These are phyloP conservation scores for Uloborus diversus DNA, from an alignment of 1,140 invertebrate species.

Conservation along the genomic window DNA sequence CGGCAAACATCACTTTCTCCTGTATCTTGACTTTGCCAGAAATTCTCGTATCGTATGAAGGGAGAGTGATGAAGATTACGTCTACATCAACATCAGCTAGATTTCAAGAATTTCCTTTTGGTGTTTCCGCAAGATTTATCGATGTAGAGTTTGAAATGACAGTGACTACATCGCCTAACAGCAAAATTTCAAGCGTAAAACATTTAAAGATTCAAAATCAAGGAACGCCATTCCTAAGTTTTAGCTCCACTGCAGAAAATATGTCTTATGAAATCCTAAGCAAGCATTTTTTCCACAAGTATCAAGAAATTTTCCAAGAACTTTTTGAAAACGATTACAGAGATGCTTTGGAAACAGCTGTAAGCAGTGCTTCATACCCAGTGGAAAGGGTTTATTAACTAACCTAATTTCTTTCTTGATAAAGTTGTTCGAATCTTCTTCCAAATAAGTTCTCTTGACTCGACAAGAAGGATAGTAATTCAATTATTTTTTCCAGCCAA, in stretches of 20 bases:
- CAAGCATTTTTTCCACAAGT: background rate
- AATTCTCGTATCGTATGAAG: background rate
- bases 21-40: background rate
- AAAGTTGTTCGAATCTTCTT: no score
- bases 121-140: background rate
- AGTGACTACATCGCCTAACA: conserved; percentile 8
- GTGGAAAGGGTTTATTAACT: no score
- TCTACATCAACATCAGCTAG: background rate
- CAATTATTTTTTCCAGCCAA: no score
- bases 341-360: background rate
- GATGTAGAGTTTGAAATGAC: background rate
- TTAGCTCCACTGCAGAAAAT: background rate
- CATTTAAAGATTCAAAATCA: background rate
- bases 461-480: no score
- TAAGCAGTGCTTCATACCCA: conserved; percentile 1
- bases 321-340: background rate
- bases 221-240: background rate
- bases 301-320: background rate
- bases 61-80: background rate
- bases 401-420: no score
- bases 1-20: background rate
- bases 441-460: no score
- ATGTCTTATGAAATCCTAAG: background rate
- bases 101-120: background rate
- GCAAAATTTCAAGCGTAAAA: background rate